These are phyloP conservation scores for Tonatia bakeri DNA, from an alignment of 2,113 vertebrate species.

Conservation along the genomic window DNA sequence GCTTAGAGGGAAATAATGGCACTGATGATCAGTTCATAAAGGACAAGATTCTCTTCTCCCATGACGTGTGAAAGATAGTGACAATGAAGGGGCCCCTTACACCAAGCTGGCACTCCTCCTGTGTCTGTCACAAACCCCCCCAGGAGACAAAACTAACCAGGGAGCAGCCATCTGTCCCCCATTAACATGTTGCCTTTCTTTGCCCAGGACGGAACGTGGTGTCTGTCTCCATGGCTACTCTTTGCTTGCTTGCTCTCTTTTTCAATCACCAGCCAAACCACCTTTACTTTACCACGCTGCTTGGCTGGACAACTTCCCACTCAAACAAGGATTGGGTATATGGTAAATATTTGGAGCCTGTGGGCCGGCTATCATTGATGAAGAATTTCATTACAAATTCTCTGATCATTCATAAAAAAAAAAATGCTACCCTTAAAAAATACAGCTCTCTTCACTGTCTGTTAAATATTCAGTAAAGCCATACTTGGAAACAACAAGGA, in stretches of 20 bases:
- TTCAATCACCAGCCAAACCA: conserved; percentile 22
- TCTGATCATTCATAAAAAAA: conserved; percentile 35
- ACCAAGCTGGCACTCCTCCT: not conserved
- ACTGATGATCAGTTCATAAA: not conserved
- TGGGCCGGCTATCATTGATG: not conserved
- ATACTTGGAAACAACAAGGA: not conserved
- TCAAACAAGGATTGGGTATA: conserved; percentile 23
- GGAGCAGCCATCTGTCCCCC: not conserved
- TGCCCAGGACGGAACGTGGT: conserved; percentile 21
- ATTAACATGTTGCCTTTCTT: not conserved
- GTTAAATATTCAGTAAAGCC: not conserved
- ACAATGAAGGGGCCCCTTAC: not conserved
- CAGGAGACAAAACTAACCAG: not conserved
- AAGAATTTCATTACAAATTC: not conserved
- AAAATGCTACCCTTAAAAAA: not conserved
- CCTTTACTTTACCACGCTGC: conserved; percentile 16
- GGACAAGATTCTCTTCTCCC: not conserved
- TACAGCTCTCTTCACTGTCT: not conserved
- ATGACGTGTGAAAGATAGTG: not conserved
- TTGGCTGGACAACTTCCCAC: not conserved
- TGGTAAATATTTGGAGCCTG: conserved; percentile 4
- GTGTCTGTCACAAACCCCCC: not conserved
- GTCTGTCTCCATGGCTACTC: conserved; percentile 5
- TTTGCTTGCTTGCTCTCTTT: not conserved
- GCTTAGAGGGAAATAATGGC: not conserved